Evolutionary conservation across 2,888 invertebrate species (phyloP).

Genomic region (Tenthredo scrophulariae): DNA sequence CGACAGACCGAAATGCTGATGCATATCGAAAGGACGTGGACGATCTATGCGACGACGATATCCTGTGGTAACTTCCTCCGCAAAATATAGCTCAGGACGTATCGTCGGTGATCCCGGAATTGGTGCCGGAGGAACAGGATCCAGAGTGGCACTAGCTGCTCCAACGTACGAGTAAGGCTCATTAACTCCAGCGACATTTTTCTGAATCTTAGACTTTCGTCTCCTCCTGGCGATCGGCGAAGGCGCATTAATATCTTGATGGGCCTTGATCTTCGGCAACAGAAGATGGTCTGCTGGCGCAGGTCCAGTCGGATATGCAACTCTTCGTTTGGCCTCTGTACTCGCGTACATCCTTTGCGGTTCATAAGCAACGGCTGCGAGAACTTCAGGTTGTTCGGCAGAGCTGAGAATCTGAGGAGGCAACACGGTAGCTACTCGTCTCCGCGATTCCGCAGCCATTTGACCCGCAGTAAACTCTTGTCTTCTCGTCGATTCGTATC

Average conservation of each 20-base stretch:
- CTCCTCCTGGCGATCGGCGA: conserved; percentile 3
- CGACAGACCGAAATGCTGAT: background rate
- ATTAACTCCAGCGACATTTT: background rate
- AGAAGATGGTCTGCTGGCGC: background rate
- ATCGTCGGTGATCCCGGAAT: background rate
- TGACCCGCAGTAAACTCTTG: background rate
- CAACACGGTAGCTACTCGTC: background rate
- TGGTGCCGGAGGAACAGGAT: background rate
- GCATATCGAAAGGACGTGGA: conserved; percentile 22
- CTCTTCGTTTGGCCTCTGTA: background rate
- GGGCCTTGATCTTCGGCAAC: background rate
- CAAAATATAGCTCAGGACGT: background rate
- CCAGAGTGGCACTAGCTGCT: background rate
- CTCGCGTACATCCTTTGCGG: conserved; percentile 38
- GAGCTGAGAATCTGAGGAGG: background rate
- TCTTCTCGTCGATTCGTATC: background rate
- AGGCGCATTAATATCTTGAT: background rate
- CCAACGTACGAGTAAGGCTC: background rate
- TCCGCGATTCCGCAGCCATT: conserved; percentile 32
- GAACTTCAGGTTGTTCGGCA: conserved; percentile 29
- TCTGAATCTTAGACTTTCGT: background rate
- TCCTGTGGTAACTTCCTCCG: background rate
- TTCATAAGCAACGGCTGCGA: conserved; percentile 5
- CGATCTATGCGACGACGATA: background rate
- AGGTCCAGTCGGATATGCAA: background rate